A percentile compares a stretch with the other conserved stretches of the same genome.
Conservation (phyloP, 2,888 invertebrate species). For the Idaea dimidiata region DNA sequence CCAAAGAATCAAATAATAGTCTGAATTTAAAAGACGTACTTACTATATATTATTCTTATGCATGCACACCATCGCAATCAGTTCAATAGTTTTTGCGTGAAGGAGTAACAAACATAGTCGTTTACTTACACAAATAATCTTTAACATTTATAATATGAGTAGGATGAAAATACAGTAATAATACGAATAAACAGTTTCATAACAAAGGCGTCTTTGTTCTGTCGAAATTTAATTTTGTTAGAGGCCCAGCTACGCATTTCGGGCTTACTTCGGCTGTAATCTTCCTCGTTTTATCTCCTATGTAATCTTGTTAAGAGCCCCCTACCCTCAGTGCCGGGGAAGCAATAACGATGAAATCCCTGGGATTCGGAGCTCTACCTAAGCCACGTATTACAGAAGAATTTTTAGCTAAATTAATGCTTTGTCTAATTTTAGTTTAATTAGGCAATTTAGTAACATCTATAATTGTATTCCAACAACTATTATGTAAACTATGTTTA, state of each 20-base stretch:
- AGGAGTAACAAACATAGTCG: too few relatives aligned
- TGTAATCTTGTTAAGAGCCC: slow-evolving; percentile 80
- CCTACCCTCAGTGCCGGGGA: slow-evolving; percentile 41
- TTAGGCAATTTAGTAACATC: too few relatives aligned
- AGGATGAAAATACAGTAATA: slow-evolving; percentile 11
- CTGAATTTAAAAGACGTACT: too few relatives aligned
- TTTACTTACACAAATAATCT: too few relatives aligned
- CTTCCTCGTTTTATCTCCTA: slow-evolving; percentile 75
- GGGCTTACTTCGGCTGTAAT: slow-evolving; percentile 73
- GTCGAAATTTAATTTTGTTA: slow-evolving; percentile 72
- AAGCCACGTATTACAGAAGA: slow-evolving; percentile 64
- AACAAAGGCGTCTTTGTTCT: slow-evolving; percentile 27
- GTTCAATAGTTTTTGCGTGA: too few relatives aligned
- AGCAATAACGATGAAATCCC: slow-evolving; percentile 75
- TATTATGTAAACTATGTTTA: too few relatives aligned
- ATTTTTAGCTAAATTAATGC: slow-evolving; percentile 58
- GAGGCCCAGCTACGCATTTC: slow-evolving; percentile 46
- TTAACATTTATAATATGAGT: too few relatives aligned
- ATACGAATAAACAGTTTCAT: slow-evolving; percentile 2
- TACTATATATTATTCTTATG: too few relatives aligned
- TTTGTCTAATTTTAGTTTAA: background rate
- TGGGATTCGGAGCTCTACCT: slow-evolving; percentile 72
- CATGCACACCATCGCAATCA: too few relatives aligned
- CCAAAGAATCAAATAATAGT: too few relatives aligned
- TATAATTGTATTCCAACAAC: too few relatives aligned